Conservation (phyloP, 2,888 invertebrate species). For the Plagiodera versicolora region DNA sequence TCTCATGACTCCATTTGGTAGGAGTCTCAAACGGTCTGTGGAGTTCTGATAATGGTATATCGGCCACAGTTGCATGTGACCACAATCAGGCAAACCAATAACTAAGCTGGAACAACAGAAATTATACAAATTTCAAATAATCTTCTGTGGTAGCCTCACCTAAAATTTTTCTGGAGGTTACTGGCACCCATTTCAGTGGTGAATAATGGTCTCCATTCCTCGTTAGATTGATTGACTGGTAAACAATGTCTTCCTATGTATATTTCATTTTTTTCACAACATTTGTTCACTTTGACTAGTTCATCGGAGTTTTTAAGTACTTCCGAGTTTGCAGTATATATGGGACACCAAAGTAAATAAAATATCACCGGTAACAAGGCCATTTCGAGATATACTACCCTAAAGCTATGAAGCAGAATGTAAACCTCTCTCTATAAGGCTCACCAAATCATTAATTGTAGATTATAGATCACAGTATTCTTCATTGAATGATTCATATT, state of each 20-base stretch:
- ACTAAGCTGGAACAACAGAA: slow-evolving; percentile 56
- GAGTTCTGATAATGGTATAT: slow-evolving; percentile 66
- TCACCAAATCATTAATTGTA: too few species aligned
- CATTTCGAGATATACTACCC: neutral
- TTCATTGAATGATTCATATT: too few species aligned
- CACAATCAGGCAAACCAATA: slow-evolving; percentile 70
- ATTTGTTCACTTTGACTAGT: slow-evolving; percentile 70
- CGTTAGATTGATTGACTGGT: slow-evolving; percentile 63
- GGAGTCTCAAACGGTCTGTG: slow-evolving; percentile 64
- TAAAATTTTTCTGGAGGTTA: slow-evolving; percentile 59
- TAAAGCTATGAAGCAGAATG: too few species aligned
- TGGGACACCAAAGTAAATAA: neutral
- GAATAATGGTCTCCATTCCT: slow-evolving; percentile 68
- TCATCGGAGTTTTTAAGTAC: slow-evolving; percentile 15
- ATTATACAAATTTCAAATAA: slow-evolving; percentile 5
- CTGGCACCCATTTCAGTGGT: slow-evolving; percentile 64
- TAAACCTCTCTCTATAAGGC: too few species aligned
- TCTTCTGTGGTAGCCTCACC: slow-evolving; percentile 37
- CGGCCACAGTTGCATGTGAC: slow-evolving; percentile 68
- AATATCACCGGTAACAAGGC: neutral
- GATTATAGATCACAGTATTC: too few species aligned
- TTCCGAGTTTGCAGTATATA: slow-evolving; percentile 17
- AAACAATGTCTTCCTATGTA: slow-evolving; percentile 69
- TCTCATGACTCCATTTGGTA: slow-evolving; percentile 71
- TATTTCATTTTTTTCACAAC: slow-evolving; percentile 74